These are phyloP conservation scores for Manis crassicaudata DNA, from an alignment of 2,797 vertebrate genomes.

Conservation along the genomic window DNA sequence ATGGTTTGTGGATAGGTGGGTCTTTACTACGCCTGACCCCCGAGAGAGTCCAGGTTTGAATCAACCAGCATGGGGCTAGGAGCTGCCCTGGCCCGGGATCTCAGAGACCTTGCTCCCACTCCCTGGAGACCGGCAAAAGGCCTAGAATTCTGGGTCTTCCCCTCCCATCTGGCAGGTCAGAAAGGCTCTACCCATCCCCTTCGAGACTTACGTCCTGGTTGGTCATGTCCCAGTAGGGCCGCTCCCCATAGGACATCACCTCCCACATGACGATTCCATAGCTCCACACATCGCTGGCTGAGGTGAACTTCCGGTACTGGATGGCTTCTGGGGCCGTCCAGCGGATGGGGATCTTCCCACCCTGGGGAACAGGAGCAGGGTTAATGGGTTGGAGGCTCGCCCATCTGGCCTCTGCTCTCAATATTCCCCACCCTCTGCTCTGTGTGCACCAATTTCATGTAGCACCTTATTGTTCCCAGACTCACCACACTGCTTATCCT, in stretches of 20 bases:
- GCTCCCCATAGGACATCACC: constrained; percentile 89
- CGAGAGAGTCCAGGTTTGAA: background rate
- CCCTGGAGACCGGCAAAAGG: background rate
- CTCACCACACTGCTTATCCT: background rate
- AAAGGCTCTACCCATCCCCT: background rate
- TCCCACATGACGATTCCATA: constrained; percentile 91
- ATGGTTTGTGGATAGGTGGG: background rate
- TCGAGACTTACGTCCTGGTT: constrained; percentile 89
- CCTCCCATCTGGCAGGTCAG: background rate
- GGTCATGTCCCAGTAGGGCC: constrained; percentile 92
- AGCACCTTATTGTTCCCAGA: background rate
- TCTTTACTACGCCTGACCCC: background rate
- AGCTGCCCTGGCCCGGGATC: background rate
- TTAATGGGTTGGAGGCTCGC: background rate
- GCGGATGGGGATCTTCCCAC: constrained; percentile 89
- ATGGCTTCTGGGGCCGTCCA: constrained; percentile 90
- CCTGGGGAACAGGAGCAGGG: constrained; percentile 73
- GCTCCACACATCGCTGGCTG: constrained; percentile 90
- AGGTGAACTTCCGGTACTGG: constrained; percentile 89
- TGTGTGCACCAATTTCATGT: background rate
- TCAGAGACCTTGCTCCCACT: background rate
- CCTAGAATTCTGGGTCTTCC: background rate
- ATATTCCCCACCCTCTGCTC: background rate
- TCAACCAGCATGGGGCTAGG: background rate
- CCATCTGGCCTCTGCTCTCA: background rate